Evolutionary conservation across 1,140 invertebrate species (phyloP).

Genomic region (Hylaeus volcanicus): DNA sequence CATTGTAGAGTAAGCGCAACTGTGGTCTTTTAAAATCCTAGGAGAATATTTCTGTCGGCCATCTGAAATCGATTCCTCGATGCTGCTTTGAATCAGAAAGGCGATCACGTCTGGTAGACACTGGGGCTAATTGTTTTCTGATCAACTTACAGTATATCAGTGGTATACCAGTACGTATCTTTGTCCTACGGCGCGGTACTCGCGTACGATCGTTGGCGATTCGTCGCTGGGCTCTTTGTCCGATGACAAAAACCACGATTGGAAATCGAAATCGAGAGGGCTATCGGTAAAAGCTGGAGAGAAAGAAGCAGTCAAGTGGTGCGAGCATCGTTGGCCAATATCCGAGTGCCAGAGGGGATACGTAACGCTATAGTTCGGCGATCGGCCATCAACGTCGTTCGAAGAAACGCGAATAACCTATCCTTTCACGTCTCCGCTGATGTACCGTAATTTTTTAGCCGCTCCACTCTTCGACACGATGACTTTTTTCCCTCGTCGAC

Average conservation of each 20-base stretch:
- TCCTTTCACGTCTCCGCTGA: background rate
- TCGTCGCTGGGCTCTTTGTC: slow-evolving; percentile 33
- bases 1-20: too few species aligned
- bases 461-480: too few species aligned
- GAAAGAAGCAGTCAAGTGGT: slow-evolving; percentile 6
- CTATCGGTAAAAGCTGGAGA: slow-evolving; percentile 14
- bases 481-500: too few species aligned
- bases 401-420: background rate
- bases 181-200: slow-evolving; percentile 9
- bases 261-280: slow-evolving; percentile 44
- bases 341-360: slow-evolving; percentile 7
- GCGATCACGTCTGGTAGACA: background rate
- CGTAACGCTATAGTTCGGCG: slow-evolving; percentile 2
- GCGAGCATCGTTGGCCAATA: background rate
- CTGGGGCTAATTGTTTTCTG: slow-evolving; percentile 22
- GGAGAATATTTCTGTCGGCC: too few species aligned
- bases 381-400: slow-evolving; percentile 18
- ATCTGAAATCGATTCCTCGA: too few species aligned
- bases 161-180: slow-evolving; percentile 19
- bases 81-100: background rate
- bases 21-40: too few species aligned
- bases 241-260: slow-evolving; percentile 38
- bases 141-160: slow-evolving; percentile 29
- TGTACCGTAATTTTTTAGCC: background rate
- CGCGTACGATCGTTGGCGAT: slow-evolving; percentile 18